Percentiles rank a stretch among this genome's conserved stretches.
These are phyloP conservation scores for Anoplolepis gracilipes DNA, from an alignment of 1,140 invertebrate species.

Conservation along the genomic window DNA sequence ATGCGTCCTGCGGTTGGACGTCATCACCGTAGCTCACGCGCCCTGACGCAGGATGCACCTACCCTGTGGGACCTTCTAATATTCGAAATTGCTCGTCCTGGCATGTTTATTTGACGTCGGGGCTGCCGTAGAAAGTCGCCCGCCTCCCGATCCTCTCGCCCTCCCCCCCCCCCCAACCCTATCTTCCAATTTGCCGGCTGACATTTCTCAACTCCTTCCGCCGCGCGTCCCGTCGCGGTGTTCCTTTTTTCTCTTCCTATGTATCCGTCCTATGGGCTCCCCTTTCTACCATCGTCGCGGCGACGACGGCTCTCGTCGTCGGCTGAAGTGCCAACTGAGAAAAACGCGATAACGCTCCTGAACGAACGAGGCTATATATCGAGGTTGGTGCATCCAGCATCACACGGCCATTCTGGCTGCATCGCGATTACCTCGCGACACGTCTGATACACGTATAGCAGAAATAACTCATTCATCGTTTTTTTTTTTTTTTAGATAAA, in stretches of 20 bases:
- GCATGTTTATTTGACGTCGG: constrained; percentile 83
- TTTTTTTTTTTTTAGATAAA: neutral
- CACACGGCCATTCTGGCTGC: neutral
- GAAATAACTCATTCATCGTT: constrained; percentile 2
- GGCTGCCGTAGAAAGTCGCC: constrained; percentile 77
- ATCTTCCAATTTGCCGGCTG: constrained; percentile 81
- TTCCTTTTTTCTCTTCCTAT: constrained; percentile 45
- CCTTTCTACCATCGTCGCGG: neutral
- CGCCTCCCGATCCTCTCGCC: constrained; percentile 7
- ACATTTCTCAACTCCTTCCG: constrained; percentile 79
- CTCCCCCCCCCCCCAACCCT: constrained; percentile 36
- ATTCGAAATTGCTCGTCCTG: constrained; percentile 81
- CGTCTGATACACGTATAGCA: neutral
- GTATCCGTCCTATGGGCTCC: neutral
- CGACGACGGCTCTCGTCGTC: constrained; percentile 63
- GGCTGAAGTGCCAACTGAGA: constrained; percentile 31
- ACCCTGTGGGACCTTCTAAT: constrained; percentile 81
- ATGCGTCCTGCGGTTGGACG: constrained; percentile 81
- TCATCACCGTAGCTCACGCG: constrained; percentile 84
- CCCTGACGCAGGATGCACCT: constrained; percentile 79
- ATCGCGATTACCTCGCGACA: neutral
- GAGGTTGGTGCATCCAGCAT: constrained; percentile 17
- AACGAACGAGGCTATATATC: neutral
- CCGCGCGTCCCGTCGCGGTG: constrained; percentile 46
- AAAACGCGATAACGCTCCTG: constrained; percentile 57